Evolutionary conservation across 2,797 vertebrate species (phyloP), one percentile per base, ranked within the genome.

Genomic region (Neoniphon sammara): DNA sequence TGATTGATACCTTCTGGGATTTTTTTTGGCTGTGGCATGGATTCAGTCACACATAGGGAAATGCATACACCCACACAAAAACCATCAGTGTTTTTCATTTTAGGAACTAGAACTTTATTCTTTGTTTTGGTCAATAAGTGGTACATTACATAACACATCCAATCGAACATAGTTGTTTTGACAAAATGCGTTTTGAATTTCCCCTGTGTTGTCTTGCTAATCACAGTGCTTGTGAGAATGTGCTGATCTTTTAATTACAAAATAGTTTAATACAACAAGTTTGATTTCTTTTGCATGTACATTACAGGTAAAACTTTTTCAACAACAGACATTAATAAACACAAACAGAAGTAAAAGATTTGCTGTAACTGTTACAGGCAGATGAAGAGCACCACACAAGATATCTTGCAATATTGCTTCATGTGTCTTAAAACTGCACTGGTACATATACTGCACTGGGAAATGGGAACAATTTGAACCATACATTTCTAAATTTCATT

Each of bases 321-420:
- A 87, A 88, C 81, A 85, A 91, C 76, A 91, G 60, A 92, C 86
- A 90, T 77, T 82, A 78, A 80, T 77, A 87, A 87, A 89, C 89
- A 87, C 68, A 81, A 89, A 89, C 62, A 90, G 70, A 89, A 85
- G 82, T 75, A 89, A 78, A 76, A 74, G 70, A 76, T 68, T 46
- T 89, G 80, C 89, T 90, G 84, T 90, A 89, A 91, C 92, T 87
- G 79, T 88, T 91, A 90, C 87, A 92, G 89, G 85, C 82, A 88
- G 73, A 81, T 87, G 74, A 85, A 91, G 81, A 92, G 92, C 92
- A 94, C 90, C 92, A 89, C 78, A 83, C 77, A 65, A 79, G 66
- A 82, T 78, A 70, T 85, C 23, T 82, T 89, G 78, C 58, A 90
- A 83, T 82, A 58, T 83, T 80, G 50, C 83, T 89, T 72, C 30